phyloP scores from a whole-genome alignment of 2,888 invertebrate species.

The Ornithoptera priamus region DNA sequence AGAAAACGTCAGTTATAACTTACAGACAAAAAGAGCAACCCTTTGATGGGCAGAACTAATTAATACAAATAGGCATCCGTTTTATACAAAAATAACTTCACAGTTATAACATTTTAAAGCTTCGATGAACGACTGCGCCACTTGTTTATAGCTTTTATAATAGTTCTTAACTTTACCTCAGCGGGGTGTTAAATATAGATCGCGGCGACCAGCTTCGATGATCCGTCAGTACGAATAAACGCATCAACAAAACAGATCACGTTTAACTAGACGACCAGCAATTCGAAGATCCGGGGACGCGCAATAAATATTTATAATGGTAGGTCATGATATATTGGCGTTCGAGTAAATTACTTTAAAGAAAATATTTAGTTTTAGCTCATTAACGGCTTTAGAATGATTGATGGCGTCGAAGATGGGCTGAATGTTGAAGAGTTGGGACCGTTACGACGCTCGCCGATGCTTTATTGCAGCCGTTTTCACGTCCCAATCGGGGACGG shows the following conservation, averaged over 20 bases:
- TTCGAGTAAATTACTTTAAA: conserved; percentile 46
- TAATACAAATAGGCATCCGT: conserved; percentile 68
- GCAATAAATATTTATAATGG: conserved; percentile 33
- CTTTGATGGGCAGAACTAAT: conserved; percentile 63
- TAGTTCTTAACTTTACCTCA: conserved; percentile 58
- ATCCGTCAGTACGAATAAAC: conserved; percentile 26
- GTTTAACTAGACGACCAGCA: conserved; percentile 39
- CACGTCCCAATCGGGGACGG: not conserved
- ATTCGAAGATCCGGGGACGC: conserved; percentile 35
- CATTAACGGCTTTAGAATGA: conserved; percentile 62
- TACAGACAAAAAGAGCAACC: conserved; percentile 34
- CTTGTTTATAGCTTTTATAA: conserved; percentile 69
- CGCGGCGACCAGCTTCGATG: conserved; percentile 39
- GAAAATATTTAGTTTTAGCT: conserved; percentile 59
- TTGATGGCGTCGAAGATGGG: conserved; percentile 47
- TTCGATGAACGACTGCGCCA: conserved; percentile 60
- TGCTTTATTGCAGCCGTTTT: conserved; percentile 16
- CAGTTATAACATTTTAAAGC: conserved; percentile 60
- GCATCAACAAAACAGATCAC: conserved; percentile 32
- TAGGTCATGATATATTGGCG: conserved; percentile 44
- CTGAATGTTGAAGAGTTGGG: conserved; percentile 39
- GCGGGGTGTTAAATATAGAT: conserved; percentile 52
- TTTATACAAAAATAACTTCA: conserved; percentile 49
- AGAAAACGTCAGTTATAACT: conserved; percentile 26
- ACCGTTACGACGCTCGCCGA: conserved; percentile 33